Evolutionary conservation across 2,113 vertebrate genomes (phyloP).

Genomic region (Bubalus kerabau): DNA sequence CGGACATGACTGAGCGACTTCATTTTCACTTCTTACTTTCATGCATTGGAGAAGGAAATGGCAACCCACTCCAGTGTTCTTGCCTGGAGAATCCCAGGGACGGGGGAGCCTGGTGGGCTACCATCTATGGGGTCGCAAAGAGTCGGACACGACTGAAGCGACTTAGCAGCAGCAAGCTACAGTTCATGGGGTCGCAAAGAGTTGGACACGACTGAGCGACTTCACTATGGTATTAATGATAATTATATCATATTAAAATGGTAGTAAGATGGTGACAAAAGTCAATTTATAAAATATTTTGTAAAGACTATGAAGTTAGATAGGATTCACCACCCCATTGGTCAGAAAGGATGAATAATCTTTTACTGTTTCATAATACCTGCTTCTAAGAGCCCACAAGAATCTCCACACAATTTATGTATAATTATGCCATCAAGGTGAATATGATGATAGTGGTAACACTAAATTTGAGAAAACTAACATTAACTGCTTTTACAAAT

Average conservation of each 20-base stretch:
- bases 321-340: neutral
- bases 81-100: no score
- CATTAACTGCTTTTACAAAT: neutral
- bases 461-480: neutral
- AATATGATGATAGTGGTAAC: conserved; percentile 10
- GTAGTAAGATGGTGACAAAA: neutral
- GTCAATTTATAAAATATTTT: neutral
- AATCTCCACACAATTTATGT: neutral
- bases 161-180: neutral
- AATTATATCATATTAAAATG: neutral
- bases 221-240: neutral
- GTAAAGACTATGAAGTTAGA: neutral
- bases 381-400: neutral
- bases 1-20: fast-evolving
- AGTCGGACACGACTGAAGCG: no score
- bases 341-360: neutral
- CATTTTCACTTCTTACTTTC: neutral
- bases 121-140: no score
- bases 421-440: conserved; percentile 4
- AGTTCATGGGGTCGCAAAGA: neutral
- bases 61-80: no score
- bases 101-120: no score
- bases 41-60: no score
- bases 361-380: neutral
- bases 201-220: fast-evolving